A percentile compares a stretch with the other conserved stretches of the same genome.
Conservation (phyloP, 2,113 vertebrate genomes). For the Formicarius rufipectus region DNA sequence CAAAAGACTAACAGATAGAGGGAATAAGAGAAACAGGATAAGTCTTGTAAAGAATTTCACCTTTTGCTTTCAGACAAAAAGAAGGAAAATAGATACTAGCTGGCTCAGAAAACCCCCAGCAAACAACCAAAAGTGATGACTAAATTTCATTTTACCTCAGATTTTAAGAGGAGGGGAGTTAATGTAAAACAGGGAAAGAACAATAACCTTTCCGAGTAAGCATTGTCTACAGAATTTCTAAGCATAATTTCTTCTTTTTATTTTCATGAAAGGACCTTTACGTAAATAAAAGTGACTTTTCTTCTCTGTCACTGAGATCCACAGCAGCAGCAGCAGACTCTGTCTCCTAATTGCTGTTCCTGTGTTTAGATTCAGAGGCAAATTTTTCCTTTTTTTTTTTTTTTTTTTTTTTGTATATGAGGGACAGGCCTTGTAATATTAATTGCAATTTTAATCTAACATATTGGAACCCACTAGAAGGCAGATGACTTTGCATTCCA, state of each 20-base stretch:
- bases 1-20: slow-evolving; percentile 13
- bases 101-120: background rate
- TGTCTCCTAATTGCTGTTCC: background rate
- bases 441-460: background rate
- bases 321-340: slow-evolving; percentile 2
- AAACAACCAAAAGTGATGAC: background rate
- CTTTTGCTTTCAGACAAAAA: slow-evolving; percentile 45
- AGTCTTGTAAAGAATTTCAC: background rate
- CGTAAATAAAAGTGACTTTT: slow-evolving; percentile 40
- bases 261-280: background rate
- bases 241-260: background rate
- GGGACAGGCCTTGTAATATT: background rate
- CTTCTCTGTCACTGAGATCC: background rate
- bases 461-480: background rate
- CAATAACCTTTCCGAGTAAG: slow-evolving; percentile 23
- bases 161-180: background rate
- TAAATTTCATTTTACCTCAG: slow-evolving; percentile 36
- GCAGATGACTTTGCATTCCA: background rate
- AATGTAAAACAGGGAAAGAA: background rate
- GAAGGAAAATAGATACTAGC: background rate
- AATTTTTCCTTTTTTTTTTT: background rate
- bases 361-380: background rate
- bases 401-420: background rate
- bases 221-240: slow-evolving; percentile 47
- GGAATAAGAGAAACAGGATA: slow-evolving; percentile 4